phyloP scores from a whole-genome alignment of 2,797 vertebrate species.

The Hypotaenidia okinawae region DNA sequence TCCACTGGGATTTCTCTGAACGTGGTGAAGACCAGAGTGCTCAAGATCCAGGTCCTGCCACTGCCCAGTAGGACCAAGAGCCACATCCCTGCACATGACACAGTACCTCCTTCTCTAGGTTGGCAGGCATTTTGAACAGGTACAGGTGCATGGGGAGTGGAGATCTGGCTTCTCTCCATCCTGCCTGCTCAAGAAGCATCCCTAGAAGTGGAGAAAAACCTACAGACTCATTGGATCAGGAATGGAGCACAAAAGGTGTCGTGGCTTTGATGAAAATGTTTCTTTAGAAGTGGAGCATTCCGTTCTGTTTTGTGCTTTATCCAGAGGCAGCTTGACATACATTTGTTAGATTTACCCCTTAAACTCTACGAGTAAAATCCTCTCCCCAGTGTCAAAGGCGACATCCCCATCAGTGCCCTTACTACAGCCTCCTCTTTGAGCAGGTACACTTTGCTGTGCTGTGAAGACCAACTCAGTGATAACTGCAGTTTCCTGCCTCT shows the following conservation, averaged over 20 bases:
- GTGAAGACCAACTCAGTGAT: neutral
- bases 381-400: neutral
- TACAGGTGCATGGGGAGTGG: accelerated
- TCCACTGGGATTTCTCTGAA: neutral
- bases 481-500: neutral
- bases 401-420: neutral
- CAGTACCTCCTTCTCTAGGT: neutral
- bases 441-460: neutral
- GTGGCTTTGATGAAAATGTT: neutral
- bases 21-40: neutral
- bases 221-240: neutral
- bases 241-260: accelerated
- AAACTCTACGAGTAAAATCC: neutral
- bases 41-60: neutral
- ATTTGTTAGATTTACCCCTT: neutral
- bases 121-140: neutral
- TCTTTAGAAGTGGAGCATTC: neutral
- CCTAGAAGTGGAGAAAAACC: neutral
- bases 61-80: no score
- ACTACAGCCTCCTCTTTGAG: neutral
- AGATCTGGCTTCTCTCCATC: neutral
- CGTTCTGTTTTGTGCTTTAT: neutral
- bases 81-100: accelerated
- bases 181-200: neutral
- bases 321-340: neutral